Evolutionary conservation across 2,797 vertebrate genomes (phyloP), one percentile per base, ranked within the genome.

Genomic region (Coranthus polyacanthus): DNA sequence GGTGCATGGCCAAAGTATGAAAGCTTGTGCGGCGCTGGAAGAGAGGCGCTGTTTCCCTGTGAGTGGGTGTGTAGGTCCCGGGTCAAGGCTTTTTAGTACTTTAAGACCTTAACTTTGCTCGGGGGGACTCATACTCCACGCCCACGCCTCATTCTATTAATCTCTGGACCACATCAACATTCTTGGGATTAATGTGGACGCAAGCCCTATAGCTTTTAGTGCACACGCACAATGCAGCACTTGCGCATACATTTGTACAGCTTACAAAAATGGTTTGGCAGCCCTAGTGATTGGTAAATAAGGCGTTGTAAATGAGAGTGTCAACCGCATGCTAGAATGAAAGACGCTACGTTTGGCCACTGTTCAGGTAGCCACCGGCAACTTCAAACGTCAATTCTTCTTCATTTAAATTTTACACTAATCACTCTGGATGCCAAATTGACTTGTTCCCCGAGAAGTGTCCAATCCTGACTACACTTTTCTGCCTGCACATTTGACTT

Each of bases 11-110:
- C 54, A 62, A 66, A 78, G 73, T 66, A 37, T 72, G 75, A 85
- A 77, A 73, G 70, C 69, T 70, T 84, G 64, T 65, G 52, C 72
- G 75, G 57, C 68, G 71, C 57, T 67, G 74, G 41, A 60, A 49
- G 62, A 77, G 63, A 65, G 64, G 38, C 70, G 54, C 63, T 62
- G 52, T 54, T 70, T 88, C 81, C 50, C 72, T 79, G 68, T 44
- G 84, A 82, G 92, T 91, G 89, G 89, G 91, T 83, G 90, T 75
- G 60, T 41, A 69, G 59, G 78, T 74, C 80, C 82, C 60, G 71
- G 86, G 91, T 91, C 89, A 86, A 61, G 75, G 72, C 78, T 79
- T 78, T 79, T 83, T 72, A 86, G 79, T 75, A 76, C 79, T 82
- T 75, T 29, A 72, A 89, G 87, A 91, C 82, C 70, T 68, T 75